Base-by-base conservation (phyloP, 2,888 invertebrate genomes). In the Stenichneumon culpator region DNA sequence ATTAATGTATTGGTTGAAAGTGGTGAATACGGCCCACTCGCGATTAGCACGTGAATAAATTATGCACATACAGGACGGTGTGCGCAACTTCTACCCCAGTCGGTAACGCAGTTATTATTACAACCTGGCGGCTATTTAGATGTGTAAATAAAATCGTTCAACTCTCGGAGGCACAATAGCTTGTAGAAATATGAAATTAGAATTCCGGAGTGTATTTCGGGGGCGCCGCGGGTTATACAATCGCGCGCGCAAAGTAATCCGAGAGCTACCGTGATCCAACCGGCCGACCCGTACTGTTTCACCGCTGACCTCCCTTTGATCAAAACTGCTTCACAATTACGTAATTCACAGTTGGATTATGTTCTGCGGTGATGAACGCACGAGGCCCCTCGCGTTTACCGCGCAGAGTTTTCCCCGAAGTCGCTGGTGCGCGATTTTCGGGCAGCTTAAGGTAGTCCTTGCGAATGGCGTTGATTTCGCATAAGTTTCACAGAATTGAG, bases 261-360 rank as follows among this genome's bases (percentile, higher is more conserved):
- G 80, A 73, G 44, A 47, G 73, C 52, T 70, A 82, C 74, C 47
- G 44, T 16, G 19, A 60, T 47, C 19, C 65, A 36, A 73, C 36
- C 54, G 80, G 25, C 60, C 14, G 16, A n/a, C 2, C 28, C 67
- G 44, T 5, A 74, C 73, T 73, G 85, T 86, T 80, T 14, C 69
- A 74, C 28, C 39, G 82, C 75, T 79, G 85, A 83, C 82, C 72
- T 86, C 65, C 68, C 85, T 86, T 86, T 86, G 85, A 86, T 82
- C 85, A 80, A 32, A 82, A 82, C 79, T 77, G 63, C 77, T 86
- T 80, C 77, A 80, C 79, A 86, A 82, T 86, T 86, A n/a, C n/a
- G n/a, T n/a, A n/a, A n/a, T n/a, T n/a, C n/a, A n/a, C n/a, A 86
- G 67, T 80, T 67, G 68, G 77, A 86, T 82, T 86, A 80, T 77